Evolutionary conservation across 2,797 vertebrate genomes (phyloP).

Genomic region (Psittacula derbiana): DNA sequence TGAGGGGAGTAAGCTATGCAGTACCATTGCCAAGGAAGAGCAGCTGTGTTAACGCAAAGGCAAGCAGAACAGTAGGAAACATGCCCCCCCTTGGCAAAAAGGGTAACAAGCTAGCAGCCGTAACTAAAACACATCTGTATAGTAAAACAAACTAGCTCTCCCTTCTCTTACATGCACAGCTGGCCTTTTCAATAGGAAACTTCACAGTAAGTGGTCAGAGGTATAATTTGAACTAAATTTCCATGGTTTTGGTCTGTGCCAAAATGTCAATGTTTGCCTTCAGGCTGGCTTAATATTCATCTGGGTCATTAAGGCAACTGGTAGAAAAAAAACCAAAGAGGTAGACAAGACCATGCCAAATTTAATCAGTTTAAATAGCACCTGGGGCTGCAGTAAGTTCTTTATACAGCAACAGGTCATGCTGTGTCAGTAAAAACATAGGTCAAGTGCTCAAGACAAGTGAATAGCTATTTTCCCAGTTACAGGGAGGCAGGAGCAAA

Average conservation of each 20-base stretch:
- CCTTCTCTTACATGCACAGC: neutral
- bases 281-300: conserved; percentile 42
- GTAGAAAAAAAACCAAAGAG: neutral
- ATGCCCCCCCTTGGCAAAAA: neutral
- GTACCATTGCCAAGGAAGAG: neutral
- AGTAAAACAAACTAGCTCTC: neutral
- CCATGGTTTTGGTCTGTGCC: neutral
- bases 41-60: neutral
- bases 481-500: neutral
- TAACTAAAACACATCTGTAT: neutral
- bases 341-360: conserved; percentile 28
- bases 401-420: conserved; percentile 48
- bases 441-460: conserved; percentile 2
- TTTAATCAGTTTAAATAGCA: conserved; percentile 52
- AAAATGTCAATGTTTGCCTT: conserved; percentile 71
- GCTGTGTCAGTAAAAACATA: conserved; percentile 19
- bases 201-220: neutral
- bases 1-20: neutral
- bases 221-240: conserved; percentile 30
- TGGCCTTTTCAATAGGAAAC: conserved; percentile 1
- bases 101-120: neutral
- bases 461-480: neutral
- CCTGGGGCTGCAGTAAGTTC: conserved; percentile 34
- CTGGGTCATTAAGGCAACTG: conserved; percentile 29
- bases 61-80: neutral